Evolutionary conservation across 2,113 vertebrate species (phyloP).

Genomic region (Podarcis muralis): DNA sequence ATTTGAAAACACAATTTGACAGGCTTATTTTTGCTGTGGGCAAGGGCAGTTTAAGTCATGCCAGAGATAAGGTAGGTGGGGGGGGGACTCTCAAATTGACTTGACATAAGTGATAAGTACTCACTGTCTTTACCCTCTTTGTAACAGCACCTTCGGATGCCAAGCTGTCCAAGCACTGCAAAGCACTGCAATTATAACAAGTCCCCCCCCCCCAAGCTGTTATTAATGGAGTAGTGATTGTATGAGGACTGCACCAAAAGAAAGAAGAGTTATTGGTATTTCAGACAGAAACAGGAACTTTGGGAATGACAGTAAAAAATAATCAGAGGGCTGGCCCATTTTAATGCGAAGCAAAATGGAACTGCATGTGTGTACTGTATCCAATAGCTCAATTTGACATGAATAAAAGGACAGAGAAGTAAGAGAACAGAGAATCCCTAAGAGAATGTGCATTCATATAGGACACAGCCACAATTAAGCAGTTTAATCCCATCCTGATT

Average conservation of each 20-base stretch:
- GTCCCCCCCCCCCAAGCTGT: not conserved
- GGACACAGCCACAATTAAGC: not conserved
- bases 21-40: slow-evolving; percentile 66
- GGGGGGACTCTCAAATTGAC: slow-evolving; percentile 48
- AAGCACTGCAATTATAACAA: not conserved
- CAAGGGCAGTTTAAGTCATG: slow-evolving; percentile 71
- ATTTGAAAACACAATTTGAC: slow-evolving; percentile 71
- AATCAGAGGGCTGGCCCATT: not conserved
- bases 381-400: not conserved
- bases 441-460: slow-evolving; percentile 8
- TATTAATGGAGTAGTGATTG: not conserved
- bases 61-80: slow-evolving; percentile 45
- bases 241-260: rapidly evolving
- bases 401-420: not conserved
- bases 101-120: slow-evolving; percentile 32
- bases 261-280: not conserved
- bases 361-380: not conserved
- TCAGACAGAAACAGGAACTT: not conserved
- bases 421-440: not conserved
- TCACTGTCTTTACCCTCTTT: slow-evolving; percentile 19
- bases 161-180: not conserved
- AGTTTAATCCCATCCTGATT: not conserved
- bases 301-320: not conserved
- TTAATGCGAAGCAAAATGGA: slow-evolving; percentile 1
- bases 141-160: slow-evolving; percentile 35